These are phyloP conservation scores for Tragelaphus oryx DNA, from an alignment of 2,797 vertebrate species.

Conservation along the genomic window DNA sequence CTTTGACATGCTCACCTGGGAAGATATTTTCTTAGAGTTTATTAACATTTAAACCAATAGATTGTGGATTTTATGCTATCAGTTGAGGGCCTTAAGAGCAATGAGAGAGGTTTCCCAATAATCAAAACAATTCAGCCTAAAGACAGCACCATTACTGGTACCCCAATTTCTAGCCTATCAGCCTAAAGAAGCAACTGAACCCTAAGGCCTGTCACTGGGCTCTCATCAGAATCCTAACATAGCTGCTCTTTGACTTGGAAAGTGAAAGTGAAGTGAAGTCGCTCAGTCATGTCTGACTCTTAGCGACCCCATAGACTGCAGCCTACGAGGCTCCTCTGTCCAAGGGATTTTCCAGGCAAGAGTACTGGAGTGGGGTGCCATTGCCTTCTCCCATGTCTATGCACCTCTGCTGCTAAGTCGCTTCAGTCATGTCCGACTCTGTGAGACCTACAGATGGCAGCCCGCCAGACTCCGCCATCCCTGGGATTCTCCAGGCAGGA, in stretches of 20 bases:
- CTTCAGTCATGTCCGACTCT: too few relatives aligned
- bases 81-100: neutral
- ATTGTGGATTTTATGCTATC: neutral
- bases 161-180: neutral
- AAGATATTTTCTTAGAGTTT: neutral
- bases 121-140: neutral
- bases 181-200: neutral
- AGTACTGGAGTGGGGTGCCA: too few relatives aligned
- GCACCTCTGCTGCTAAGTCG: too few relatives aligned
- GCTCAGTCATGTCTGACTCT: too few relatives aligned
- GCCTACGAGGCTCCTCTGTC: too few relatives aligned
- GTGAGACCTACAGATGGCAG: too few relatives aligned
- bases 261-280: neutral
- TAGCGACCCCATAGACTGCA: too few relatives aligned
- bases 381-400: too few relatives aligned
- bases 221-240: neutral
- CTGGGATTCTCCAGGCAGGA: too few relatives aligned
- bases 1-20: neutral
- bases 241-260: neutral
- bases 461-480: too few relatives aligned
- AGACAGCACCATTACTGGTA: neutral
- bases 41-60: neutral
- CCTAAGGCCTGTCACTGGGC: neutral
- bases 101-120: neutral
- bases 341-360: too few relatives aligned